These are phyloP conservation scores for Amiota communis DNA, from an alignment of 2,888 invertebrate species.

Conservation along the genomic window DNA sequence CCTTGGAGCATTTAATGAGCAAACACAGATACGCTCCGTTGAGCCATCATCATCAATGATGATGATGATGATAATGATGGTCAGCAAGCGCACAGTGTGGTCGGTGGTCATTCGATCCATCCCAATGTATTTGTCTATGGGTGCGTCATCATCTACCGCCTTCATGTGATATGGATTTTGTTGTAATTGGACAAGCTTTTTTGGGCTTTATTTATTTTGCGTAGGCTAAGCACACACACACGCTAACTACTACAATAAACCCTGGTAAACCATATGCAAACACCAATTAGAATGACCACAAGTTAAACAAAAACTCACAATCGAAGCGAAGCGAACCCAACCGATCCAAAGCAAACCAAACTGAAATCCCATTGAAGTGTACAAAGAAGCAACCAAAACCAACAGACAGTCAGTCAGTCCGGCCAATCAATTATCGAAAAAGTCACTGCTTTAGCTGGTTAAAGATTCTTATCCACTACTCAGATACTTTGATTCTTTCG, in stretches of 20 bases:
- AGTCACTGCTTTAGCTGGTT: not conserved
- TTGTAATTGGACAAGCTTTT: slow-evolving; percentile 13
- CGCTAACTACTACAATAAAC: slow-evolving; percentile 22
- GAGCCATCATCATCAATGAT: slow-evolving; percentile 5
- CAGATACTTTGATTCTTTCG: not conserved
- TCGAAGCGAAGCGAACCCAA: not conserved
- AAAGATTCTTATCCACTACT: slow-evolving; percentile 6
- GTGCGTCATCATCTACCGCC: not conserved
- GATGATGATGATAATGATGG: slow-evolving; percentile 56
- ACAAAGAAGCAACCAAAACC: not conserved
- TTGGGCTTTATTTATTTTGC: slow-evolving; percentile 14
- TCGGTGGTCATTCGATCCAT: not conserved
- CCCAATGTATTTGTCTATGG: not conserved
- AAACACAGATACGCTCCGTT: slow-evolving; percentile 59
- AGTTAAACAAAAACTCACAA: slow-evolving; percentile 54
- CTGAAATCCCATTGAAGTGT: too few species aligned
- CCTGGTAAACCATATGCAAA: slow-evolving; percentile 62
- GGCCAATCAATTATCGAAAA: slow-evolving; percentile 22
- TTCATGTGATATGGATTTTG: not conserved
- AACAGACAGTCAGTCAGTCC: not conserved
- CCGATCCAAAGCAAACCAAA: slow-evolving; percentile 49
- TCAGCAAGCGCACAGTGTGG: slow-evolving; percentile 23
- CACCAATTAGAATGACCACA: slow-evolving; percentile 67
- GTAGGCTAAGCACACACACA: slow-evolving; percentile 14
- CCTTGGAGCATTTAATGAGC: slow-evolving; percentile 63